Conservation (phyloP, 2,797 vertebrate genomes). For the Pantherophis alleghaniensis region DNA sequence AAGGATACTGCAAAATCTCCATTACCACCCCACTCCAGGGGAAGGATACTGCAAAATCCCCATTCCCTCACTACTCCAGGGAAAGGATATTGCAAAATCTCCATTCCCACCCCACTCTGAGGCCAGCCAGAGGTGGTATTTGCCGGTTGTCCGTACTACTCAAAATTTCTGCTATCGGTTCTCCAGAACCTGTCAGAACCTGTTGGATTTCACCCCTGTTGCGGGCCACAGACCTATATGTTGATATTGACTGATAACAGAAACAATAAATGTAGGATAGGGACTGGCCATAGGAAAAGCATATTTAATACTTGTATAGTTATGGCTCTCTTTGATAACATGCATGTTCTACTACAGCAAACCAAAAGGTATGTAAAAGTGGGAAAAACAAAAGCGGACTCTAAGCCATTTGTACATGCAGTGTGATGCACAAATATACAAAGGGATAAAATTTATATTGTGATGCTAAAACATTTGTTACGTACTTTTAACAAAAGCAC, state of each 20-base stretch:
- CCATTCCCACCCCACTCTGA: too few species aligned
- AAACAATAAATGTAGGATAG: background rate
- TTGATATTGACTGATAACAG: background rate
- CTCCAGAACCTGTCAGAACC: too few species aligned
- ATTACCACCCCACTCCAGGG: too few species aligned
- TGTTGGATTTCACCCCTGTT: too few species aligned
- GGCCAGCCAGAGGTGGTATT: too few species aligned
- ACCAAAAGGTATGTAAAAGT: background rate
- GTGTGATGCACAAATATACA: background rate
- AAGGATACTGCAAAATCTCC: too few species aligned
- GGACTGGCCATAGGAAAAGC: background rate
- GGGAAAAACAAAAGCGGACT: background rate
- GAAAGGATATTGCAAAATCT: too few species aligned
- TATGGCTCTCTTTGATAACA: background rate
- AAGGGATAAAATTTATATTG: background rate
- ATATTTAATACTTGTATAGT: background rate
- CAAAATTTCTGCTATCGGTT: too few species aligned
- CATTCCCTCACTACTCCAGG: too few species aligned
- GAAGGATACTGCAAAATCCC: too few species aligned
- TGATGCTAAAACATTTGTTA: background rate
- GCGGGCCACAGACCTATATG: background rate
- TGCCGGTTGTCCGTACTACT: too few species aligned
- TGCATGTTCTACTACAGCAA: background rate
- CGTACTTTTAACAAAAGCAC: background rate
- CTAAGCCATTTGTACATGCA: background rate